Conservation (phyloP, 2,797 vertebrate species). For the Sternotherus odoratus region DNA sequence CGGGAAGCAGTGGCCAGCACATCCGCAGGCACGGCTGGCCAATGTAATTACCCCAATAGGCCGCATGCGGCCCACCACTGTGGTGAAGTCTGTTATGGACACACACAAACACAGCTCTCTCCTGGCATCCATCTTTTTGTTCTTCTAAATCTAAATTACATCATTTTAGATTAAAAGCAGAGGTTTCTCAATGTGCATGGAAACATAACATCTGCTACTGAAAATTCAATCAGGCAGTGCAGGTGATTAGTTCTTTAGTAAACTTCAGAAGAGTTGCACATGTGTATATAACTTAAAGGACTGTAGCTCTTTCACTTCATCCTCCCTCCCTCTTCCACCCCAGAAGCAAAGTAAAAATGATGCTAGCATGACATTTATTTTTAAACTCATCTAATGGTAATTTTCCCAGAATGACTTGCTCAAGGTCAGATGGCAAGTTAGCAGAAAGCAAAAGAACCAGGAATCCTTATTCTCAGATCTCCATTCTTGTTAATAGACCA, state of each 20-base stretch:
- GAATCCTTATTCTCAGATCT: slow-evolving; percentile 2
- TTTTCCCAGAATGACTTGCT: not conserved
- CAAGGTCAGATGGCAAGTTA: not conserved
- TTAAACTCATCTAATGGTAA: not conserved
- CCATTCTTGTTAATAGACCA: slow-evolving; percentile 26
- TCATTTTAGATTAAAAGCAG: no score
- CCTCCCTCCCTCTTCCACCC: not conserved
- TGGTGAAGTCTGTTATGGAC: no score
- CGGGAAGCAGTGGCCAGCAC: no score
- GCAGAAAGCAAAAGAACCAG: accelerated
- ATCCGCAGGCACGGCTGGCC: no score
- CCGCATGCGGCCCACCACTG: no score
- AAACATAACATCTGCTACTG: no score
- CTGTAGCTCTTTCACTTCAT: not conserved
- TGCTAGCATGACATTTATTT: not conserved
- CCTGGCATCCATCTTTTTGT: no score
- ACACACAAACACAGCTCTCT: no score
- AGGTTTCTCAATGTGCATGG: no score
- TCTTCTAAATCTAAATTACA: no score
- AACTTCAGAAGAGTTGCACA: not conserved
- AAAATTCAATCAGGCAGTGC: no score
- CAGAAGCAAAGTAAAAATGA: not conserved
- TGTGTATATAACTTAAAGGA: not conserved
- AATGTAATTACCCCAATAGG: no score
- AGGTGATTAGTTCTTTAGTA: not conserved